phyloP scores from a whole-genome alignment of 2,888 invertebrate species.

The Troides aeacus region DNA sequence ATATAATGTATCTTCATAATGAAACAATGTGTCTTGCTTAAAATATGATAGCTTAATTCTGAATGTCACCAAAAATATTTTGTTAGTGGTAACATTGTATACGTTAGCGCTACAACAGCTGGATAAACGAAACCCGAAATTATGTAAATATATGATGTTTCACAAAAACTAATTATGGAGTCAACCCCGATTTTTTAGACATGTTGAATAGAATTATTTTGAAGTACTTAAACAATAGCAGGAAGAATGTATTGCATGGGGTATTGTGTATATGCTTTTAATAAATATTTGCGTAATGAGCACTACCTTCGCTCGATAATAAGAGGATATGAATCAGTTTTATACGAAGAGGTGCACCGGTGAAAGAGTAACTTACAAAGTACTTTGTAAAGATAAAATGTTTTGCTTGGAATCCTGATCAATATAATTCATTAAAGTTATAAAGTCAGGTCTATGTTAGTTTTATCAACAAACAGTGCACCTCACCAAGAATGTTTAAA shows the following conservation, averaged over 20 bases:
- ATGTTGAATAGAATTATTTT: slow-evolving; percentile 1
- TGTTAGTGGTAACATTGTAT: not conserved
- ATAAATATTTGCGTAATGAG: not conserved
- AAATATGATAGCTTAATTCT: not conserved
- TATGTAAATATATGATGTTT: not conserved
- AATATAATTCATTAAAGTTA: too few relatives aligned
- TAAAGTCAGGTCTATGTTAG: too few relatives aligned
- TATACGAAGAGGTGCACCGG: not conserved
- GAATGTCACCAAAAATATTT: not conserved
- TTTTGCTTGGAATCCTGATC: too few relatives aligned
- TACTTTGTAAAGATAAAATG: too few relatives aligned
- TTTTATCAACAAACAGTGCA: too few relatives aligned
- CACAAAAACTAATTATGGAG: slow-evolving; percentile 3
- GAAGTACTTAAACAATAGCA: not conserved
- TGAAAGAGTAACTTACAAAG: not conserved
- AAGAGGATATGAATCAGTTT: not conserved
- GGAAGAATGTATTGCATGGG: not conserved
- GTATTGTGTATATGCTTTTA: not conserved
- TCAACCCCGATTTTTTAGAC: slow-evolving; percentile 11
- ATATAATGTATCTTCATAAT: not conserved
- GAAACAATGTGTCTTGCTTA: not conserved
- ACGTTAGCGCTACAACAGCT: not conserved
- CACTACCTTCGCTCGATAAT: not conserved
- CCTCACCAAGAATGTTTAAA: too few relatives aligned
- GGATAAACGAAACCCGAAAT: not conserved